Percentiles rank a stretch among this genome's conserved stretches.
phyloP scores from a whole-genome alignment of 2,113 vertebrate species.

The Centropristis striata region DNA sequence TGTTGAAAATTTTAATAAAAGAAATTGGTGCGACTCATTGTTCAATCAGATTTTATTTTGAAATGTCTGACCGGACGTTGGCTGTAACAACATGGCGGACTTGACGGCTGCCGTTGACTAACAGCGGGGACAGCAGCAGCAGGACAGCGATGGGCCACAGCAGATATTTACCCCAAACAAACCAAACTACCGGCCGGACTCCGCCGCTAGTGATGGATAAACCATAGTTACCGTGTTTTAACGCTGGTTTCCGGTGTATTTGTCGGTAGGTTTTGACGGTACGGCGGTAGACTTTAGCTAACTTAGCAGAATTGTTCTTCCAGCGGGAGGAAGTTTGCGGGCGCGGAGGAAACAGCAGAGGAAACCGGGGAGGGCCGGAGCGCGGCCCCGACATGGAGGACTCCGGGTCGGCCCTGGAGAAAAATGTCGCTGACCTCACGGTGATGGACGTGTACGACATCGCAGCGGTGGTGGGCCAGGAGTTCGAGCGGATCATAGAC shows the following conservation, averaged over 20 bases:
- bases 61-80: conserved; percentile 8
- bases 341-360: conserved; percentile 49
- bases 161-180: conserved; percentile 37
- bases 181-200: background rate
- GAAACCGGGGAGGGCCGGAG: conserved; percentile 56
- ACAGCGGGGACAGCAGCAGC: conserved; percentile 2
- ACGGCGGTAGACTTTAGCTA: background rate
- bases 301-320: conserved; percentile 44
- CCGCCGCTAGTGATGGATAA: background rate
- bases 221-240: background rate
- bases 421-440: conserved; percentile 94
- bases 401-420: conserved; percentile 90
- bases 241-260: background rate
- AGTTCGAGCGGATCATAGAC: conserved; percentile 97
- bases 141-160: conserved; percentile 69
- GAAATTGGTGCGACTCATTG: too few relatives aligned
- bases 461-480: conserved; percentile 95
- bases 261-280: background rate
- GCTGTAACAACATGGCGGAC: background rate
- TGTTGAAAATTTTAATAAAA: too few relatives aligned
- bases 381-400: conserved; percentile 84
- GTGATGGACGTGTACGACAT: conserved; percentile 99
- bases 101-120: background rate
- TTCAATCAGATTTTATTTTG: conserved; percentile 54
- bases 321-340: conserved; percentile 66